Percentiles rank a stretch among this genome's conserved stretches.
Evolutionary conservation across 2,113 vertebrate genomes (phyloP).

Genomic region (Centropristis striata): DNA sequence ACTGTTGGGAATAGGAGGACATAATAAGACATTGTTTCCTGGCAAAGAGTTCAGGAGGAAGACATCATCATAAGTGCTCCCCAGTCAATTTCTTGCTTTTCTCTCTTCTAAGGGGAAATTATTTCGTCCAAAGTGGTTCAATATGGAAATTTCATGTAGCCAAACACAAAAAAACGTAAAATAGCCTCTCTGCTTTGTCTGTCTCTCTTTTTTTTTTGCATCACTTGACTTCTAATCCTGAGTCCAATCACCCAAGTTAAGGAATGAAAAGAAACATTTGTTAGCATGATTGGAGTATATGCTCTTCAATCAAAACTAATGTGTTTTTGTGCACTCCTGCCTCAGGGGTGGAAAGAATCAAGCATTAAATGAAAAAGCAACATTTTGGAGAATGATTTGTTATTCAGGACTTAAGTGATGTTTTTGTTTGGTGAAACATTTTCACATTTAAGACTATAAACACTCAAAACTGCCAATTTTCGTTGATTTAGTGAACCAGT

Average conservation of each 20-base stretch:
- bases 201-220: neutral
- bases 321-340: neutral
- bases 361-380: neutral
- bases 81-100: constrained; percentile 1
- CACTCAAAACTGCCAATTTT: neutral
- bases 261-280: constrained; percentile 1
- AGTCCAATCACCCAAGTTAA: constrained; percentile 4
- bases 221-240: neutral
- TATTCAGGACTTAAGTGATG: neutral
- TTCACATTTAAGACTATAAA: neutral
- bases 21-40: neutral
- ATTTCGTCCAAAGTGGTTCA: neutral
- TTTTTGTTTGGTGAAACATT: neutral
- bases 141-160: neutral
- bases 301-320: constrained; percentile 33
- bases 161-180: neutral
- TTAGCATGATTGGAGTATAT: neutral
- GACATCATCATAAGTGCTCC: constrained; percentile 1
- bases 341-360: neutral
- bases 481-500: neutral
- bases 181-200: neutral
- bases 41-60: neutral
- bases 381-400: neutral
- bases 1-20: neutral
- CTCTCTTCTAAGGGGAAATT: constrained; percentile 6